These are phyloP conservation scores for Chitala chitala DNA, from an alignment of 2,113 vertebrate genomes.

Conservation along the genomic window DNA sequence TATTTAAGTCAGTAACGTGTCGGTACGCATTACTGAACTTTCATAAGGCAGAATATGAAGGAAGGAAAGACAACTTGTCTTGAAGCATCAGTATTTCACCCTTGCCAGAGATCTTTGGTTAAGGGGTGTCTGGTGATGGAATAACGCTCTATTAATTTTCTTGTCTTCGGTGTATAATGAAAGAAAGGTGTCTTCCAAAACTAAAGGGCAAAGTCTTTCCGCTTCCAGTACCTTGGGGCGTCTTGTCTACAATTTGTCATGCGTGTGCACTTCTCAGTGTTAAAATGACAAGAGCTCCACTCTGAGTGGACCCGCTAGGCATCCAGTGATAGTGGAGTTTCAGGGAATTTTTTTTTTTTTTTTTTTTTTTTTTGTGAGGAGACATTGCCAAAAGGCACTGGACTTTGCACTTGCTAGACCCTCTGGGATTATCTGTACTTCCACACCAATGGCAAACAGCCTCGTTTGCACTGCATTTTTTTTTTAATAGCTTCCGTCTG, in stretches of 20 bases:
- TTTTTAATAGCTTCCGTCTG: conserved; percentile 51
- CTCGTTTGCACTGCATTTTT: conserved; percentile 36
- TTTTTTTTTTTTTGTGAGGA: no score
- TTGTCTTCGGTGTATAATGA: conserved; percentile 71
- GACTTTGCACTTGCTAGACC: conserved; percentile 63
- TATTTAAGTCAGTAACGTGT: conserved; percentile 62
- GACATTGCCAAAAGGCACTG: conserved; percentile 73
- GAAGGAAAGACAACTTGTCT: conserved; percentile 62
- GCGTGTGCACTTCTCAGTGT: conserved; percentile 85
- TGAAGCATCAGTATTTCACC: conserved; percentile 70
- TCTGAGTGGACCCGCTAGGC: conserved; percentile 78
- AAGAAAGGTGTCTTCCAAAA: conserved; percentile 84
- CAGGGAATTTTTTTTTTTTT: no score
- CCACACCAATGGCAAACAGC: conserved; percentile 62
- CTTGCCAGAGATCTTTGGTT: conserved; percentile 58
- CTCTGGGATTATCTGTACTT: conserved; percentile 59
- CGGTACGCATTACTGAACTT: conserved; percentile 67
- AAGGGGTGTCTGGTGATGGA: conserved; percentile 67
- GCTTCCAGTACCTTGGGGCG: conserved; percentile 75
- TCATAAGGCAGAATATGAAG: conserved; percentile 42
- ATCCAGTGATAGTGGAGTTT: conserved; percentile 49
- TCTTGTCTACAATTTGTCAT: conserved; percentile 83
- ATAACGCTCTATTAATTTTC: conserved; percentile 90
- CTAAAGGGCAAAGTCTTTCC: conserved; percentile 75
- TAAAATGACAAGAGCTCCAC: conserved; percentile 81